phyloP scores from a whole-genome alignment of 2,797 vertebrate species.

The Psittacula echo region DNA sequence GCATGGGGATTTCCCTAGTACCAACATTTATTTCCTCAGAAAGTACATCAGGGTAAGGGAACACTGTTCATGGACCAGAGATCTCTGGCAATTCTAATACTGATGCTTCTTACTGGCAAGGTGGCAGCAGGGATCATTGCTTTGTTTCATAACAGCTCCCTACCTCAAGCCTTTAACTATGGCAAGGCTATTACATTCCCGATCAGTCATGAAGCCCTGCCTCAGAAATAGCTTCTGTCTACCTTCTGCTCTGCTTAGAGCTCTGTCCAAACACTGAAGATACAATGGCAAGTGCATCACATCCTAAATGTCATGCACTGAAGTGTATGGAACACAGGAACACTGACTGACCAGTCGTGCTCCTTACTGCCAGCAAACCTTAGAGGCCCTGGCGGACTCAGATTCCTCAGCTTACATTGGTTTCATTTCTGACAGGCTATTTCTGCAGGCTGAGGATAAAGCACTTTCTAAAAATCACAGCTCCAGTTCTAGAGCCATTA shows the following conservation, averaged over 20 bases:
- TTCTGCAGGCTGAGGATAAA: background rate
- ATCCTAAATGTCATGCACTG: accelerated
- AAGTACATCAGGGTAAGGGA: background rate
- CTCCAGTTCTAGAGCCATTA: background rate
- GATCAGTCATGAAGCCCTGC: background rate
- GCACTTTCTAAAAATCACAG: background rate
- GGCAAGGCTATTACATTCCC: background rate
- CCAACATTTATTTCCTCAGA: background rate
- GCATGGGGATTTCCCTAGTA: background rate
- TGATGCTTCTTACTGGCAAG: background rate
- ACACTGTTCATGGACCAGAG: background rate
- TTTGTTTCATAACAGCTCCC: background rate
- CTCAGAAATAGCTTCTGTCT: background rate
- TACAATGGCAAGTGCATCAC: accelerated
- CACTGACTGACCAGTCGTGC: accelerated
- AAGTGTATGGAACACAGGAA: background rate
- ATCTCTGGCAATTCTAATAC: background rate
- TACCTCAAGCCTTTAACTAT: background rate
- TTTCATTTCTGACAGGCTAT: background rate
- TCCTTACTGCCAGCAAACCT: background rate
- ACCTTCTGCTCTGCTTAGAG: background rate
- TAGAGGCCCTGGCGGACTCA: accelerated
- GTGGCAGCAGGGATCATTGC: background rate
- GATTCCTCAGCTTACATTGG: accelerated
- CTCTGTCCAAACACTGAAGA: background rate